Evolutionary conservation across 2,113 vertebrate genomes (phyloP), one percentile per base, ranked within the genome.

Genomic region (Forbesichthys agassizii): DNA sequence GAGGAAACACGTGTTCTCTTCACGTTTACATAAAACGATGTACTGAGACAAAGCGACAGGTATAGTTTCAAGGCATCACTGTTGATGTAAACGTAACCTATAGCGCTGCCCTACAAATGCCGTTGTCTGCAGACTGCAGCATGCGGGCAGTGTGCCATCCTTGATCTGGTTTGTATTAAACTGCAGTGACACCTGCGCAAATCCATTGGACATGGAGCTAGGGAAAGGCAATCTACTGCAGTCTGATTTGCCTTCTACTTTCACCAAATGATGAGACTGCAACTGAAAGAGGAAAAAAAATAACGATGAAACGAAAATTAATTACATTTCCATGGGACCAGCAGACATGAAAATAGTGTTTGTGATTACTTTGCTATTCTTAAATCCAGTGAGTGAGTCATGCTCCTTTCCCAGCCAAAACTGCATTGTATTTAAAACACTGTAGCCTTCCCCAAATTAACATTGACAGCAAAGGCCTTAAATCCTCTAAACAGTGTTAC

Each of bases 191-290:
- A 86, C 86, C 86, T 84, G 78, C 77, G 65, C 71, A 33, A 90
- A 90, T 88, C 85, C 88, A 88, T 89, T 87, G 80, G 87, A 82
- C 87, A 88, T 11, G 76, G 79, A 81, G 79, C 60, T 75, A 2
- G 46, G 16, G 64, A 52, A 78, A 77, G 71, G 82, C 72, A 86
- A 84, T 85, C 79, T 76, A 52, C 57, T 77, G 52, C 16, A 6
- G 63, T 53, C 70, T 69, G 75, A 69, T 71, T 10, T 78, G 72
- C 73, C 33, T 51, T 36, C 53, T 13, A 63, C 47, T 69, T 78
- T 67, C 53, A 61, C 52, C 18, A 64, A 77, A 80, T 76, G 82
- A 79, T 60, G 62, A 62, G 52, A 53, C 61, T 0, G 18, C 70
- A 52, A 61, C 20, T 53, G 73, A 7, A n/a, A n/a, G n/a, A 53